Conservation (phyloP, 2,113 vertebrate genomes). For the Eulemur macaco region DNA sequence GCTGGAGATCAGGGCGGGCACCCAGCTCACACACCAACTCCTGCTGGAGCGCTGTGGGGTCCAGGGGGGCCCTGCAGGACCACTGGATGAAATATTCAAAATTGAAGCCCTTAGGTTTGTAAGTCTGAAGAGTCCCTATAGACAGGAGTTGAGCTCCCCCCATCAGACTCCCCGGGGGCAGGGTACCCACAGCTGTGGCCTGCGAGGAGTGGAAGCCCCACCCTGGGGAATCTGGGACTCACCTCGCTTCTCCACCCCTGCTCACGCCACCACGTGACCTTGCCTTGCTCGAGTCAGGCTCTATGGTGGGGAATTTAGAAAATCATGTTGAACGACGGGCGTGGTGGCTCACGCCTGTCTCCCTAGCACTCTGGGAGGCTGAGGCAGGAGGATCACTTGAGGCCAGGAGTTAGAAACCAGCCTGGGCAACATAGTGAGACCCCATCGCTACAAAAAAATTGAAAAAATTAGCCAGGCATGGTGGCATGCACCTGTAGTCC, state of each 20-base stretch:
- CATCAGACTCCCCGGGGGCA: neutral
- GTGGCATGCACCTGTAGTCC: too few species aligned
- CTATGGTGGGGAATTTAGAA: neutral
- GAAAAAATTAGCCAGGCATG: too few species aligned
- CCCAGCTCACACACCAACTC: neutral
- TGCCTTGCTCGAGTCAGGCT: neutral
- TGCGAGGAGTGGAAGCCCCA: neutral
- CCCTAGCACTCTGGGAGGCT: too few species aligned
- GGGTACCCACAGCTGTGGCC: neutral
- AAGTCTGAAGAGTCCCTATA: neutral
- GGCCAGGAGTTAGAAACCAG: too few species aligned
- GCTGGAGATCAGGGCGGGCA: neutral
- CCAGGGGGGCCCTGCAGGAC: neutral
- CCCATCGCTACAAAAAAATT: too few species aligned
- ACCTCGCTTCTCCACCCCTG: fast-evolving
- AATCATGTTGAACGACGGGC: neutral
- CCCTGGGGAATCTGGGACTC: neutral
- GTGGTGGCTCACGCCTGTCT: too few species aligned
- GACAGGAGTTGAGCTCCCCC: neutral
- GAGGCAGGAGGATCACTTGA: too few species aligned
- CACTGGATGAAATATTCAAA: neutral
- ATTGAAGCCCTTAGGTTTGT: neutral
- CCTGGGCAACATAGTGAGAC: too few species aligned
- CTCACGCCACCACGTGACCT: neutral
- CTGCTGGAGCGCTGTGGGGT: neutral